Evolutionary conservation across 2,797 vertebrate genomes (phyloP).

Genomic region (Eidolon dupreanum): DNA sequence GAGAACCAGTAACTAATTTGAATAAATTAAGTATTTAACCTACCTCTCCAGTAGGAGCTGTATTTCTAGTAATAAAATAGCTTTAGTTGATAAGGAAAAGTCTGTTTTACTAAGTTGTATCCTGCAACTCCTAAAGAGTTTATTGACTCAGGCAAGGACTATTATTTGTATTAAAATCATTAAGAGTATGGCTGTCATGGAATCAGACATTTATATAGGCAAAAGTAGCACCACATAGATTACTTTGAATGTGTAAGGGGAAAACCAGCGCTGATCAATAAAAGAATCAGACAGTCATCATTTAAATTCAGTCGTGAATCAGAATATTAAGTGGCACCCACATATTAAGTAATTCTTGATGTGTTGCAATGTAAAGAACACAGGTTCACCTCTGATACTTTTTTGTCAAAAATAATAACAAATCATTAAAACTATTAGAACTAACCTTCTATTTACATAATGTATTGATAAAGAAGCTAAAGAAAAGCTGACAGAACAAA

Average conservation of each 20-base stretch:
- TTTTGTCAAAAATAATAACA: not conserved
- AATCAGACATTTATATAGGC: not conserved
- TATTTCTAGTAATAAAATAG: not conserved
- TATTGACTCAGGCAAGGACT: not conserved
- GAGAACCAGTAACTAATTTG: not conserved
- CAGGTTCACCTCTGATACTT: not conserved
- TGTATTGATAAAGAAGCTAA: not conserved
- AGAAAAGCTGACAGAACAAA: not conserved
- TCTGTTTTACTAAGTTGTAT: not conserved
- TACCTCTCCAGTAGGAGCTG: not conserved
- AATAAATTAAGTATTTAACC: not conserved
- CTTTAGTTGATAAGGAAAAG: not conserved
- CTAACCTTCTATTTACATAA: not conserved
- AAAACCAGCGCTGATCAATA: not conserved
- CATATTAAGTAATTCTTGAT: not conserved
- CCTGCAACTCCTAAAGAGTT: not conserved
- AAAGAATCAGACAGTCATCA: not conserved
- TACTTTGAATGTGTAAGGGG: not conserved
- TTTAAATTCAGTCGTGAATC: not conserved
- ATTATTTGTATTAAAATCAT: conserved; percentile 2
- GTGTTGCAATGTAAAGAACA: not conserved
- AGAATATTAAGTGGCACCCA: not conserved
- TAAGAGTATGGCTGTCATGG: not conserved
- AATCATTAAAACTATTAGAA: not conserved
- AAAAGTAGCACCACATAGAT: not conserved